These are phyloP conservation scores for Caenorhabditis imperialis DNA, from an alignment of 2,888 invertebrate genomes.

Conservation along the genomic window DNA sequence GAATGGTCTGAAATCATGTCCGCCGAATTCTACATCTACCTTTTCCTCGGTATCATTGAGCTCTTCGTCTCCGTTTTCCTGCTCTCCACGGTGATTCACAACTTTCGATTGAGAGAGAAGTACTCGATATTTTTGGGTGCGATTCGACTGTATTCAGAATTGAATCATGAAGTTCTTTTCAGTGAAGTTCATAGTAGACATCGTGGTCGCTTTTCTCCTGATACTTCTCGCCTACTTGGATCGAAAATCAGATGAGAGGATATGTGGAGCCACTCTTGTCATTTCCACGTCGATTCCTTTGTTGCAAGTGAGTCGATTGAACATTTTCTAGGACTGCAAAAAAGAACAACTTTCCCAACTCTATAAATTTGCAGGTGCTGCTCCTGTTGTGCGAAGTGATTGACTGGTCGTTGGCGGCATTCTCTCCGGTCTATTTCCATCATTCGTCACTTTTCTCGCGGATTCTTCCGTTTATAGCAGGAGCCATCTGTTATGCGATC, in stretches of 20 bases:
- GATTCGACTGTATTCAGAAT: neutral
- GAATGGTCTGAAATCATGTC: too few species aligned
- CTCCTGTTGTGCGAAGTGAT: slow-evolving; percentile 62
- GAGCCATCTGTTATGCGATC: slow-evolving; percentile 54
- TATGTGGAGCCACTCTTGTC: slow-evolving; percentile 56
- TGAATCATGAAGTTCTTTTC: slow-evolving; percentile 7
- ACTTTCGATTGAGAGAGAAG: slow-evolving; percentile 51
- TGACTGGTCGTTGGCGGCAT: slow-evolving; percentile 64
- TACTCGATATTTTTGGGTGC: slow-evolving; percentile 59
- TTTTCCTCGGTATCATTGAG: slow-evolving; percentile 48
- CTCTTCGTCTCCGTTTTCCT: slow-evolving; percentile 48
- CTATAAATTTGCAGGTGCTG: slow-evolving; percentile 43
- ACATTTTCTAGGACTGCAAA: too few species aligned
- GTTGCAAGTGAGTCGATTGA: slow-evolving; percentile 42
- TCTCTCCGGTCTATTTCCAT: slow-evolving; percentile 64
- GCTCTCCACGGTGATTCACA: slow-evolving; percentile 40
- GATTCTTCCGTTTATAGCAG: slow-evolving; percentile 62
- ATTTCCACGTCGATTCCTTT: slow-evolving; percentile 61
- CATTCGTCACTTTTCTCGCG: slow-evolving; percentile 54
- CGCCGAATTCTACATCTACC: slow-evolving; percentile 49
- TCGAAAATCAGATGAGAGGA: slow-evolving; percentile 37
- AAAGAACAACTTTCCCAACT: neutral
- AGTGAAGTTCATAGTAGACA: slow-evolving; percentile 64
- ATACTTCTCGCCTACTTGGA: slow-evolving; percentile 51
- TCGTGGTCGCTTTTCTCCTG: slow-evolving; percentile 54